A percentile compares a stretch with the other conserved stretches of the same genome.
Conservation (phyloP, 64 coral and sea anemone genomes). For the Stylophora pistillata region DNA sequence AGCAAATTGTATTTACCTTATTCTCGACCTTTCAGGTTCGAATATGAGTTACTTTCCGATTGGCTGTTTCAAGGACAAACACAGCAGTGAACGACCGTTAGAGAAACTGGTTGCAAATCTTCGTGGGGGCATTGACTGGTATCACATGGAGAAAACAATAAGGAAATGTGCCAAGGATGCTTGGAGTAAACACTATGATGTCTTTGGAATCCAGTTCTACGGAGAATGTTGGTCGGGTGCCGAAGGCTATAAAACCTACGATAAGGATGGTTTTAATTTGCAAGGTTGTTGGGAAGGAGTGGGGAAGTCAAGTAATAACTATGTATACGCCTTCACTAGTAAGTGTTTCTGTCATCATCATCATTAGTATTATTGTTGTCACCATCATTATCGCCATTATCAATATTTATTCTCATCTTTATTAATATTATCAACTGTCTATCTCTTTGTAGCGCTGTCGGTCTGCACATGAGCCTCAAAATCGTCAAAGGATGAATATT, state of each 20-base stretch:
- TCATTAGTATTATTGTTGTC: too few relatives aligned
- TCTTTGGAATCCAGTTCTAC: slow-evolving; percentile 73
- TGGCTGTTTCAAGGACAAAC: slow-evolving; percentile 55
- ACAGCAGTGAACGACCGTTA: background rate
- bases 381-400: too few relatives aligned
- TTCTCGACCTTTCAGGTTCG: background rate
- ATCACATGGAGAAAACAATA: slow-evolving; percentile 26
- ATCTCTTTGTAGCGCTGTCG: too few relatives aligned
- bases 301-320: slow-evolving; percentile 34
- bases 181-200: slow-evolving; percentile 13
- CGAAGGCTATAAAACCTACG: slow-evolving; percentile 34
- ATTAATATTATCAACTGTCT: too few relatives aligned
- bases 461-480: too few relatives aligned
- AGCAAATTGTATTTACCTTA: background rate
- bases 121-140: slow-evolving; percentile 49
- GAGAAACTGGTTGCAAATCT: slow-evolving; percentile 27
- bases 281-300: slow-evolving; percentile 58
- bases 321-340: slow-evolving; percentile 61
- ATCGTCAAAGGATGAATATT: too few relatives aligned
- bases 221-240: slow-evolving; percentile 60
- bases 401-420: too few relatives aligned
- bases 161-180: slow-evolving; percentile 45
- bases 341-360: background rate
- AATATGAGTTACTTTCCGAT: slow-evolving; percentile 22
- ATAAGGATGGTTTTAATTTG: slow-evolving; percentile 39